Evolutionary conservation across 2,113 vertebrate genomes (phyloP), one percentile per base, ranked within the genome.

Genomic region (Coreoperca whiteheadi): DNA sequence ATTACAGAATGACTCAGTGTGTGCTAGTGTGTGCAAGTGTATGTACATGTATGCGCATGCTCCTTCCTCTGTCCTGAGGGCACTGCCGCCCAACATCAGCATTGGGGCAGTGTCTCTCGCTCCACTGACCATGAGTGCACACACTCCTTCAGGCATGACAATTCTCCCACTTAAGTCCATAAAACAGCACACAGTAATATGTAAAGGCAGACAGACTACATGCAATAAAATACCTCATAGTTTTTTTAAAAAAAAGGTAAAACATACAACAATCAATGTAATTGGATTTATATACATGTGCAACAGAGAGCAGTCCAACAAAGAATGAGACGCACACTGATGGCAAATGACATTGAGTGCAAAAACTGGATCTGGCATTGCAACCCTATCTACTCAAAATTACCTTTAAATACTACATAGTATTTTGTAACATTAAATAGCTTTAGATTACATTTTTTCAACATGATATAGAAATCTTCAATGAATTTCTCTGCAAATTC

Each of bases 51-150:
- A 14, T 82, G 63, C 64, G 25, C 72, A 66, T 65, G 65, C 61
- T 71, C 75, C 59, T 28, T 37, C 30, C 56, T 82, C 65, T 89
- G 77, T 61, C 88, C 87, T 37, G 69, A 73, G 86, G 90, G 77
- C 67, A 30, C 37, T 85, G 92, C 88, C 87, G 48, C 28, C 74
- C 74, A 87, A 81, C 84, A 87, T 93, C 72, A 86, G 66, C 83
- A 87, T 84, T 85, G 79, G 81, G 69, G 70, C 77, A 76, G 60
- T 56, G 51, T 81, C 81, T 87, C 81, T 86, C 37, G 85, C 87
- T 88, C 71, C 87, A 89, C 77, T 91, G 89, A 88, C 78, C 89
- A 85, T 43, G 48, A 77, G 69, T n/a, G 23, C 39, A 73, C 54
- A 20, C 39, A 59, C 39, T 9, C 23, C 51, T 71, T 64, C 63